Evolutionary conservation across 1,140 invertebrate genomes (phyloP), one percentile per base, ranked within the genome.

Genomic region (Pseudomyrmex concolor): DNA sequence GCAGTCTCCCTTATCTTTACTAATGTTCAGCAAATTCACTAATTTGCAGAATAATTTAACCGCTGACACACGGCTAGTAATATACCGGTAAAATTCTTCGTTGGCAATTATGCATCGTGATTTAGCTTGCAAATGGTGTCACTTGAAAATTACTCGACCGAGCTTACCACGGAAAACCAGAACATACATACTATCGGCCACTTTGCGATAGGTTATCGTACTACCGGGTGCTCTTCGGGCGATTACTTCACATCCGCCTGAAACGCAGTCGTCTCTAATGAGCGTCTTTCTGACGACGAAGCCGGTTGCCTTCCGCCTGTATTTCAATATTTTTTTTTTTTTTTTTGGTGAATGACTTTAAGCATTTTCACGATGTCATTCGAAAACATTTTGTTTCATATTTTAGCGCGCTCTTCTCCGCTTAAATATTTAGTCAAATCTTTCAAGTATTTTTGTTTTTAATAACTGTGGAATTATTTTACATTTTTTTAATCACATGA

Each of bases 181-280:
- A 71, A 71, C 54, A 60, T 59, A 70, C 15, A 34, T 57, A 67
- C 68, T 91, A 92, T 91, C 89, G 78, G 80, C 87, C 68, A 43
- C 86, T 86, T 84, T 59, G 57, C 83, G 89, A 91, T 91, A 91
- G 4, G 84, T 86, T 91, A 91, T 91, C 91, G 81, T 60, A 71
- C 50, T 77, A 86, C 84, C 86, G 77, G 82, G 88, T 83, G 71
- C 64, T 82, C 83, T 89, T 72, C 83, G 64, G 5, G 66, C 78
- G 90, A 91, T 92, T 91, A 89, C 84, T 83, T 86, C 87, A 90
- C 83, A 91, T 92, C 91, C 90, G 90, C 73, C 80, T 87, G 57
- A 86, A 71, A 89, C 34, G 34, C 87, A 71, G 66, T 70, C 76
- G 54, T 70, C 12, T n/a, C 66, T 80, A 80, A 88, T 84, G 34